Percentiles rank a stretch among this genome's conserved stretches.
These are phyloP conservation scores for Bucorvus abyssinicus DNA, from an alignment of 2,797 vertebrate genomes.

Conservation along the genomic window DNA sequence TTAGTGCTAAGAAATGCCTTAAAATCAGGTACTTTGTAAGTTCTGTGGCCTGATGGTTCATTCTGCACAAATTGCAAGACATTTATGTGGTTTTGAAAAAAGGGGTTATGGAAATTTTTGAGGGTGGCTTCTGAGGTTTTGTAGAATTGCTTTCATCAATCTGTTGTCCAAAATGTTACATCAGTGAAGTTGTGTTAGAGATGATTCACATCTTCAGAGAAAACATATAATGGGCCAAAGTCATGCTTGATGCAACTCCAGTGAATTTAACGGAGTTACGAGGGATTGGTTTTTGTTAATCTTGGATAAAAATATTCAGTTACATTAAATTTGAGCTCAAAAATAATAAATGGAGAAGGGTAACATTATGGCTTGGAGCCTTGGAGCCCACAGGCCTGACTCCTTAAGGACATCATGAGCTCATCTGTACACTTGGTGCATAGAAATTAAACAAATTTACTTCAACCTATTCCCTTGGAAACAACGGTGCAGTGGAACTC, in stretches of 20 bases:
- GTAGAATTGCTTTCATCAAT: not conserved
- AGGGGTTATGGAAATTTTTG: not conserved
- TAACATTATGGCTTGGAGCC: not conserved
- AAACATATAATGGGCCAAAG: slow-evolving; percentile 8
- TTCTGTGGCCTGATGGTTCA: not conserved
- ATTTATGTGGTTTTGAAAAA: not conserved
- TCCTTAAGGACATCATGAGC: not conserved
- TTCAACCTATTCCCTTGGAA: not conserved
- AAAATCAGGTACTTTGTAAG: not conserved
- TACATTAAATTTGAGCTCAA: not conserved
- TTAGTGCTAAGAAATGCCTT: not conserved
- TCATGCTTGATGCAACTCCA: slow-evolving; percentile 17
- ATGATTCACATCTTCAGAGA: slow-evolving; percentile 34
- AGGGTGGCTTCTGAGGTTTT: not conserved
- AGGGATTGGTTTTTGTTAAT: slow-evolving; percentile 31
- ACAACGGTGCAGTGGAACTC: not conserved
- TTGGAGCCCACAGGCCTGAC: not conserved
- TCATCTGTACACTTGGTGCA: not conserved
- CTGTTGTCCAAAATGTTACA: not conserved
- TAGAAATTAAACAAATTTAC: not conserved
- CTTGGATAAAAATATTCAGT: not conserved
- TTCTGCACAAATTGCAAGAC: not conserved
- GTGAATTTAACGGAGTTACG: not conserved
- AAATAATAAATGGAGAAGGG: slow-evolving; percentile 4
- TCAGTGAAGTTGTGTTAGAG: not conserved